A percentile compares a stretch with the other conserved stretches of the same genome.
phyloP scores from a whole-genome alignment of 2,797 vertebrate species.

The Tadarida brasiliensis region DNA sequence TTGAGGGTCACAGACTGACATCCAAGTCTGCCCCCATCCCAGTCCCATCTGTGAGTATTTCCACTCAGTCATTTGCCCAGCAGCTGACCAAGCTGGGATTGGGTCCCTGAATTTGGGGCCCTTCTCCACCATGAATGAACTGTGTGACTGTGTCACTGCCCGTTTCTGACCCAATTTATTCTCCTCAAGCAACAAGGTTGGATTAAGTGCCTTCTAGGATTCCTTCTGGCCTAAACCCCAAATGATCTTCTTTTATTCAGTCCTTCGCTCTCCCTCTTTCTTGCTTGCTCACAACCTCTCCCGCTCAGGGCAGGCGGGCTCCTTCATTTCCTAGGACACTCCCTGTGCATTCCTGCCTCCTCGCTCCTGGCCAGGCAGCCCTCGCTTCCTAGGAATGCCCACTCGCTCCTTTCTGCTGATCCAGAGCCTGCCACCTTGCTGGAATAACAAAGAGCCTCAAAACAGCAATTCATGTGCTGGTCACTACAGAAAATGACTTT shows the following conservation, averaged over 20 bases:
- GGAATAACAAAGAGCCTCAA: constrained; percentile 35
- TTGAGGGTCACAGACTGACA: background rate
- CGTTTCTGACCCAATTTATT: background rate
- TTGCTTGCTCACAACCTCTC: background rate
- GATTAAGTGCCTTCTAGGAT: background rate
- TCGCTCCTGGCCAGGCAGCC: background rate
- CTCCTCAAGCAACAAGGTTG: background rate
- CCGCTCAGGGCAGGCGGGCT: background rate
- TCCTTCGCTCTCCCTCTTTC: background rate
- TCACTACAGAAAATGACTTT: background rate
- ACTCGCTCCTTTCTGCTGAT: background rate
- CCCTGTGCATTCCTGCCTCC: background rate
- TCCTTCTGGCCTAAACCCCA: background rate
- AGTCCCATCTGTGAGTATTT: background rate
- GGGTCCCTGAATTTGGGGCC: background rate
- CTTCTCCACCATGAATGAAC: background rate
- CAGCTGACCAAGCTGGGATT: background rate
- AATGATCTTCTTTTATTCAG: background rate
- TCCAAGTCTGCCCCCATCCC: background rate
- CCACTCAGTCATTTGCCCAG: background rate
- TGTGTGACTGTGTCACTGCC: background rate
- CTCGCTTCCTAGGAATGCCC: background rate
- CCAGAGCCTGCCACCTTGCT: background rate
- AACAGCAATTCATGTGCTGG: background rate
- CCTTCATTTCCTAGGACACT: constrained; percentile 1